Evolutionary conservation across 2,797 vertebrate species (phyloP).

Genomic region (Acrossocheilus wenchowensis): DNA sequence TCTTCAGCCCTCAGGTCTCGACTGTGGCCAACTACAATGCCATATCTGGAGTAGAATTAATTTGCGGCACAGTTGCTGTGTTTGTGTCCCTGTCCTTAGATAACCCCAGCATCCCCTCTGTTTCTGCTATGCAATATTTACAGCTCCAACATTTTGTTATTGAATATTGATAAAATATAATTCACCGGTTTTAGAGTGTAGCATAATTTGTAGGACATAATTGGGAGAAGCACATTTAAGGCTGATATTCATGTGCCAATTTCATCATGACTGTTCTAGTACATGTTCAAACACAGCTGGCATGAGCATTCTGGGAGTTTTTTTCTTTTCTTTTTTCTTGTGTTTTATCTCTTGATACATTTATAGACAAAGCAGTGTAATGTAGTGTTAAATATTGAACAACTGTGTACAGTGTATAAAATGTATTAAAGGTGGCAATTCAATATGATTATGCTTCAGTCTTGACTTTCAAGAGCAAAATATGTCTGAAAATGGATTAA

Average conservation of each 20-base stretch:
- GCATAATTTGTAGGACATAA: slow-evolving; percentile 69
- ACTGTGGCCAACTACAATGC: slow-evolving; percentile 27
- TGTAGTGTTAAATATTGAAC: slow-evolving; percentile 83
- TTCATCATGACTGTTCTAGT: slow-evolving; percentile 71
- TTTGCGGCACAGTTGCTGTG: slow-evolving; percentile 36
- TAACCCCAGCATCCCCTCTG: slow-evolving; percentile 64
- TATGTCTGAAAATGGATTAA: not conserved
- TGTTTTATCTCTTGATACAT: slow-evolving; percentile 78
- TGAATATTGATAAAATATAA: slow-evolving; percentile 61
- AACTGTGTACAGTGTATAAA: slow-evolving; percentile 85
- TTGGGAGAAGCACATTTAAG: slow-evolving; percentile 61
- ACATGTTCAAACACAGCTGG: slow-evolving; percentile 68
- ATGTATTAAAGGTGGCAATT: slow-evolving; percentile 80
- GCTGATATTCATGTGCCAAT: slow-evolving; percentile 76
- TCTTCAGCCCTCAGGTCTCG: slow-evolving; percentile 62
- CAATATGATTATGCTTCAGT: slow-evolving; percentile 58
- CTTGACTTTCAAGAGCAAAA: not conserved
- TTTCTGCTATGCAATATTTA: slow-evolving; percentile 85
- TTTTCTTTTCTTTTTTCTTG: not conserved
- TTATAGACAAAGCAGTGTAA: slow-evolving; percentile 81
- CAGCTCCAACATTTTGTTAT: slow-evolving; percentile 59
- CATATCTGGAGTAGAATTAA: slow-evolving; percentile 29
- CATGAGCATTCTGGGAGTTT: slow-evolving; percentile 68
- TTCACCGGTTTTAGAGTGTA: slow-evolving; percentile 67
- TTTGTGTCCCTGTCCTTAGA: slow-evolving; percentile 25